Evolutionary conservation across 2,888 invertebrate genomes (phyloP), one percentile per base, ranked within the genome.

Genomic region (Caradrina kadenii): DNA sequence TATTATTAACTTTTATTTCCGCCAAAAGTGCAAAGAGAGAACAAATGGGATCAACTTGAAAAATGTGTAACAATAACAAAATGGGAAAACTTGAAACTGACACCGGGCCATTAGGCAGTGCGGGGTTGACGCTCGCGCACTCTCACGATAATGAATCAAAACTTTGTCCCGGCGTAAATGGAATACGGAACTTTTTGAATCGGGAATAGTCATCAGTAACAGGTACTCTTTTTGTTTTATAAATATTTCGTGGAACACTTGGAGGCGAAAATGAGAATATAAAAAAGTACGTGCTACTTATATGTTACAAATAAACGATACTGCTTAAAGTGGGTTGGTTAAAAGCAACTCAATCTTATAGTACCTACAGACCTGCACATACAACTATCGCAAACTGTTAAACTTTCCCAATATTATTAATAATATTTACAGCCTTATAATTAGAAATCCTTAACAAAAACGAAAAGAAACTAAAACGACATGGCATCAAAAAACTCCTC

Each of bases 21-120:
- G 62, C 80, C 71, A 84, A 83, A 88, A 88, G 87, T 85, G 89
- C 87, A 71, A 78, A 83, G 83, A 84, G 45, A 84, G 77, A 87
- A 87, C 90, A 92, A 92, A 92, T 91, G 91, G 88, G 90, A 91
- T 91, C 89, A 89, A 85, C 87, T 91, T 90, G 90, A 92, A 90
- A 92, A 92, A 92, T 92, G 90, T 90, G 87, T 90, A 89, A 90
- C 90, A 91, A 93, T 93, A 93, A 92, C 89, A 87, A 87, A 92
- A 92, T 91, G 89, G 89, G 86, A 87, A 89, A 92, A 92, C 89
- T 92, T 91, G 87, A 89, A 87, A 92, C 90, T 92, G 91, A 92
- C 91, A 89, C 89, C 84, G 88, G 85, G 76, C 90, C 91, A 92
- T 93, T 92, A 93, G 88, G 86, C 87, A 86, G 73, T 85, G 83